Evolutionary conservation across 2,888 invertebrate species (phyloP), one percentile per base, ranked within the genome.

Genomic region (Calliphora vomitoria): DNA sequence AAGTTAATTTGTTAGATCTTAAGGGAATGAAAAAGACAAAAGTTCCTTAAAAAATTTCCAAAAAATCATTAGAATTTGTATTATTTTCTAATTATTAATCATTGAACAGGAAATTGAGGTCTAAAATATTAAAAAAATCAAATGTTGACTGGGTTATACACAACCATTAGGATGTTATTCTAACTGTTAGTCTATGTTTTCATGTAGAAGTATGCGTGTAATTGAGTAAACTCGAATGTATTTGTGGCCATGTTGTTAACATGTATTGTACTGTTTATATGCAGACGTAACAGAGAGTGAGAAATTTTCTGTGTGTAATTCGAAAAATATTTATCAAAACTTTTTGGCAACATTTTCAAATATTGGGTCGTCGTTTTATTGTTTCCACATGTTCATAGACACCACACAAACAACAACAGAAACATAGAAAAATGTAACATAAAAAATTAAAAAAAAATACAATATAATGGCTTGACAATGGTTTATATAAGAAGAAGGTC

Each of bases 271-370:
- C 20, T 55, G 76, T 78, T 78, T 38, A 50, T 38, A 50, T 13
- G 11, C n/a, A 53, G 5, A 13, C n/a, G 1, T 8, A 38, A 55
- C 13, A 55, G 10, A 8, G 35, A 71, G 5, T 71, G 18, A 5
- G 35, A 18, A 18, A 35, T n/a, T 53, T 38, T 15, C 4, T n/a
- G 8, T 58, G 55, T 18, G 8, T 11, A 18, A 20, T 20, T 8
- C 20, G 8, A n/a, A 31, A 62, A 31, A n/a, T 35, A 35, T 35
- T 15, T 35, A 15, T 6, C 13, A 58, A 25, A 62, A 62, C 35
- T 62, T 35, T 47, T 75, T 44, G 18, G 18, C 60, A 60, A 62
- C 60, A 62, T 75, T 62, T 75, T 18, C 60, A 44, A 75, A 58
- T n/a, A 44, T n/a, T 41, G 6, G 31, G 5, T 25, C 3, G 13